Evolutionary conservation across 2,888 invertebrate genomes (phyloP), one percentile per base, ranked within the genome.

Genomic region (Nemotelus pantherinus): DNA sequence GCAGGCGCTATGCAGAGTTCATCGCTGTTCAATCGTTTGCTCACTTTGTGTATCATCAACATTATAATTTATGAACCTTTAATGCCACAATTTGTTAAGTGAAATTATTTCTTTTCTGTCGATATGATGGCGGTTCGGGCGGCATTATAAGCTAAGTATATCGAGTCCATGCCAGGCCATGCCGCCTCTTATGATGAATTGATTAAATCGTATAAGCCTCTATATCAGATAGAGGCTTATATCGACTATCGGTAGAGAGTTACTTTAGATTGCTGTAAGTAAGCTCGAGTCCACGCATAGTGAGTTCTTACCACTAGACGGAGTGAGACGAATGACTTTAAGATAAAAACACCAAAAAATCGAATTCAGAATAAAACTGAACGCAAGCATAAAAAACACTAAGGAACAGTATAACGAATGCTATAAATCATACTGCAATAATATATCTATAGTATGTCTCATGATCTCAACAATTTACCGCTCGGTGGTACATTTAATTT

Each of bases 201-300:
- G 71, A 71, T 71, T 71, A 71, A 71, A 71, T 71, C 71, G 71
- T 71, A 71, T 68, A 68, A 55, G 71, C 71, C 71, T 71, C 55
- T n/a, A 71, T 25, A 25, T 71, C 71, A n/a, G 55, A 71, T 71
- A 55, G 71, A 41, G 55, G 7, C 7, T 53, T 68, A 50, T 25
- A 65, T 41, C 4, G 25, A 3, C 7, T 41, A 10, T 43, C 9
- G 65, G 3, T 9, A 7, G n/a, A 45, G 65, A 45, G 65, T 65
- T 65, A 65, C 65, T 65, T 5, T 41, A 63, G 10, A 10, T 25
- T 25, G 25, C 25, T 25, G 25, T 25, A 25, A 25, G 25, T 25
- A 25, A 25, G 25, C 25, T 25, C 25, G 25, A 25, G 25, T 25
- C 25, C 25, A 25, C 1, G 25, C 25, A 25, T 25, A 25, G 25